Conservation (phyloP, 2,888 invertebrate species). For the Trilocha varians region DNA sequence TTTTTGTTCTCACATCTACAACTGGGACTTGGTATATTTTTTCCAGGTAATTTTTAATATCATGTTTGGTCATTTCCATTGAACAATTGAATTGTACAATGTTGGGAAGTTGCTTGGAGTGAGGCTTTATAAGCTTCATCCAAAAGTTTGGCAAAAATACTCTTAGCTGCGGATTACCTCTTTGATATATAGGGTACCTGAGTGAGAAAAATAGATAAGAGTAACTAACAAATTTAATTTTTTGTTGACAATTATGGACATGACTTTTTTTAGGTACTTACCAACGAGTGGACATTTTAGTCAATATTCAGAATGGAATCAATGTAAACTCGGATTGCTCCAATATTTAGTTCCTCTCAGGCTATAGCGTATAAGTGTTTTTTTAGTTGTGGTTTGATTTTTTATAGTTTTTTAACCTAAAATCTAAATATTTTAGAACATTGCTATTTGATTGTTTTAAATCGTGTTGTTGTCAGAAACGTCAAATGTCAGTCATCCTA, state of each 20-base stretch:
- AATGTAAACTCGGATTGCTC: too few species aligned
- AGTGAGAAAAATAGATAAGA: not conserved
- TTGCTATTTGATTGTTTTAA: too few species aligned
- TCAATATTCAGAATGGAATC: not conserved
- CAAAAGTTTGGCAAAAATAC: conserved; percentile 97
- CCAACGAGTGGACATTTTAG: conserved; percentile 59
- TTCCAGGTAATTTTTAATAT: conserved; percentile 93
- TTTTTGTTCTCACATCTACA: conserved; percentile 82
- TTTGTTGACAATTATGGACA: not conserved
- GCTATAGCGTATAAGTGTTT: too few species aligned
- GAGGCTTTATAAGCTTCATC: conserved; percentile 90
- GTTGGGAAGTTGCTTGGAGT: conserved; percentile 80
- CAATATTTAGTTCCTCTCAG: too few species aligned
- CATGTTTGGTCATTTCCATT: conserved; percentile 92
- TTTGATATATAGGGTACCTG: conserved; percentile 93
- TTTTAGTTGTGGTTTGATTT: too few species aligned
- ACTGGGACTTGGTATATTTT: conserved; percentile 94
- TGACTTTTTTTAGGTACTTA: conserved; percentile 17
- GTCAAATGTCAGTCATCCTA: too few species aligned
- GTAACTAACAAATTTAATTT: not conserved
- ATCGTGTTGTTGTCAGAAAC: too few species aligned
- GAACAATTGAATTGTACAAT: conserved; percentile 91
- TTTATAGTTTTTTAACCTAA: too few species aligned
- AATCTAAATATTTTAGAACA: too few species aligned
- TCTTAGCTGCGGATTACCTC: conserved; percentile 94